Conservation (phyloP, 2,888 invertebrate genomes). For the Stenichneumon culpator region DNA sequence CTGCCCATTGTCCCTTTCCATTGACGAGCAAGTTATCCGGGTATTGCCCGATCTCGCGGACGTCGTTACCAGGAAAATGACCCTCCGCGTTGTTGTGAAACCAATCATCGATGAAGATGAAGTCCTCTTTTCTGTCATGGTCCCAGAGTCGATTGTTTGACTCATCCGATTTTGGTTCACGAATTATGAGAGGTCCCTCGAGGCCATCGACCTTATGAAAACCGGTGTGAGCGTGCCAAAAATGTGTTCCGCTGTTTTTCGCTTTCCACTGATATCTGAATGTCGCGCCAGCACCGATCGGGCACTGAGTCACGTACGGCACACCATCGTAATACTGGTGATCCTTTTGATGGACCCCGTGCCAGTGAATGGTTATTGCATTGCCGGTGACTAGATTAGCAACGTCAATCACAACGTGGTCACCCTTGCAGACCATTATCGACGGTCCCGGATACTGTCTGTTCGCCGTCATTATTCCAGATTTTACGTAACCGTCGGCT, state of each 20-base stretch:
- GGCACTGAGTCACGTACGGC: conserved; percentile 95
- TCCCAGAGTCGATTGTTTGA: conserved; percentile 65
- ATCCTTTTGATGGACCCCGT: conserved; percentile 93
- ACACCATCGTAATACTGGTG: conserved; percentile 96
- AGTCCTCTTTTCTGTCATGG: conserved; percentile 62
- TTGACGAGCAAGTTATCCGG: conserved; percentile 94
- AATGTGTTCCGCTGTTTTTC: conserved; percentile 65
- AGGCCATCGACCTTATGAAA: conserved; percentile 70
- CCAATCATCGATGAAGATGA: conserved; percentile 69
- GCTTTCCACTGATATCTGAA: conserved; percentile 80
- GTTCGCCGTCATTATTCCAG: conserved; percentile 68
- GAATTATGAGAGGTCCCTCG: conserved; percentile 68
- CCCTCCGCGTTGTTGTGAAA: conserved; percentile 90
- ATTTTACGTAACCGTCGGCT: conserved; percentile 71
- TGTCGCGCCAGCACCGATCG: conserved; percentile 93
- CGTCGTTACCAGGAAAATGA: conserved; percentile 90
- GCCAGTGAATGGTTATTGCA: conserved; percentile 96
- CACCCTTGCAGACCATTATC: conserved; percentile 94
- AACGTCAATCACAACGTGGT: conserved; percentile 94
- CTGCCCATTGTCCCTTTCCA: conserved; percentile 89
- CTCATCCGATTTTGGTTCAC: conserved; percentile 56
- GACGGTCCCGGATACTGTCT: conserved; percentile 75
- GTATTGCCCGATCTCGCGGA: conserved; percentile 92
- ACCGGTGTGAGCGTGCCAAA: conserved; percentile 49
- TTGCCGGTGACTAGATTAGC: conserved; percentile 94